Base-by-base conservation (phyloP, 1,140 invertebrate species). In the Brachionus sp. region DNA sequence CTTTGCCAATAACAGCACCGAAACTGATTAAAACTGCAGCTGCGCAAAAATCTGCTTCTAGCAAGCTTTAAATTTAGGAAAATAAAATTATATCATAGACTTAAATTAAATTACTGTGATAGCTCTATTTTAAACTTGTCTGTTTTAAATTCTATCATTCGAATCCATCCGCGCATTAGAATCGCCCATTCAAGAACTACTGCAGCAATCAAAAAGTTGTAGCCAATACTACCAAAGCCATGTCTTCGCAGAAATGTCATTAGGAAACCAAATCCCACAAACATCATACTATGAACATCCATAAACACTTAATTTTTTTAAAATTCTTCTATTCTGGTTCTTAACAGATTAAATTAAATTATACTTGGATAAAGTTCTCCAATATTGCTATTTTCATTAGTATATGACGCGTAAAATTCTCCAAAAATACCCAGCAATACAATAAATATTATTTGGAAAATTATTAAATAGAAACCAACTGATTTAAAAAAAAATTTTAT, bases 191-290 rank as follows among this genome's bases (percentile, higher is more conserved):
- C 37, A 85, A 85, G 37, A 16, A 84, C 82, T 13, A 85, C 19
- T 12, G 84, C 85, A 16, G 84, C 84, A n/a, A 85, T 44, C 12
- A 85, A 44, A 25, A 85, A 66, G 84, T 85, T 86, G 46, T 84
- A 75, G 12, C 82, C 84, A 10, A 85, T 39, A 23, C 42, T 42
- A 19, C 82, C 37, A 39, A 57, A 83, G 5, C 94, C 93, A 87
- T 96, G 96, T 85, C 92, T 92, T 86, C 93, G 93, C 35, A 97
- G 88, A 87, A 96, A 97, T 0, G 94, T 95, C 94, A 97, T 97
- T 75, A 97, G 89, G 86, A 95, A 97, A 0, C 95, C 95, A 86
- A 97, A 96, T 84, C 95, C 95, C 85, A 97, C 91, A 90, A 95
- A 96, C 86, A 97, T 95, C 95, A 97, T 96, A 5, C 95, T 93